Evolutionary conservation across 2,888 invertebrate genomes (phyloP).

Genomic region (Notocelia uddmanniana): DNA sequence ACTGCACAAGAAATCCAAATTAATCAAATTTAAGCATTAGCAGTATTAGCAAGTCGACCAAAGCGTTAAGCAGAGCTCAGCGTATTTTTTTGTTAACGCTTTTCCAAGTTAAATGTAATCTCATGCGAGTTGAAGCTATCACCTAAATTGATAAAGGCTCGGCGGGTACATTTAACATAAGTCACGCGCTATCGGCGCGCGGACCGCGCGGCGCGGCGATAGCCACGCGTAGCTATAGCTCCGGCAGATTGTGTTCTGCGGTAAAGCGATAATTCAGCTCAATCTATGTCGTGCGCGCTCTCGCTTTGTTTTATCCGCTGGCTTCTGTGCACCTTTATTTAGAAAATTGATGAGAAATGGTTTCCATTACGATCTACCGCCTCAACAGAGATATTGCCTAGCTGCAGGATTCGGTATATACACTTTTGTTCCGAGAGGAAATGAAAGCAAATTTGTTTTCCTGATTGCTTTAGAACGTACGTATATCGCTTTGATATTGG

Average conservation of each 20-base stretch:
- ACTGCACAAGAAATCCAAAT: constrained; percentile 5
- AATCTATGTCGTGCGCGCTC: constrained; percentile 85
- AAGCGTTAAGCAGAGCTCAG: not conserved
- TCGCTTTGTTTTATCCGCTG: constrained; percentile 84
- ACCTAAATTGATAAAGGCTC: constrained; percentile 75
- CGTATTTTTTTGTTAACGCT: not conserved
- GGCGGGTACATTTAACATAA: constrained; percentile 78
- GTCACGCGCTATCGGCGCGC: constrained; percentile 75
- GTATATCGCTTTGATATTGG: constrained; percentile 80
- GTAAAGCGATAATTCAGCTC: constrained; percentile 86
- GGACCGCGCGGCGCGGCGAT: constrained; percentile 31
- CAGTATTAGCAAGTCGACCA: not conserved
- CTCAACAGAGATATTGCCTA: constrained; percentile 79
- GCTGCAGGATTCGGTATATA: constrained; percentile 68
- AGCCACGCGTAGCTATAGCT: constrained; percentile 47
- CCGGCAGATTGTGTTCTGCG: constrained; percentile 83
- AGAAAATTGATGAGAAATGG: constrained; percentile 86
- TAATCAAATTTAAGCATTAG: constrained; percentile 13
- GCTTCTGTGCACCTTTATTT: constrained; percentile 86
- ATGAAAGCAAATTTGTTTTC: constrained; percentile 85
- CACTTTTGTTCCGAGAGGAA: constrained; percentile 78
- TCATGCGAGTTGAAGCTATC: constrained; percentile 74
- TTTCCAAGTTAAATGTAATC: constrained; percentile 65
- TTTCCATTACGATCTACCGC: constrained; percentile 83
- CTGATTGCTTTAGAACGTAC: constrained; percentile 79